Base-by-base conservation (phyloP, 2,797 vertebrate species). In the Benthosema pterotum region DNA sequence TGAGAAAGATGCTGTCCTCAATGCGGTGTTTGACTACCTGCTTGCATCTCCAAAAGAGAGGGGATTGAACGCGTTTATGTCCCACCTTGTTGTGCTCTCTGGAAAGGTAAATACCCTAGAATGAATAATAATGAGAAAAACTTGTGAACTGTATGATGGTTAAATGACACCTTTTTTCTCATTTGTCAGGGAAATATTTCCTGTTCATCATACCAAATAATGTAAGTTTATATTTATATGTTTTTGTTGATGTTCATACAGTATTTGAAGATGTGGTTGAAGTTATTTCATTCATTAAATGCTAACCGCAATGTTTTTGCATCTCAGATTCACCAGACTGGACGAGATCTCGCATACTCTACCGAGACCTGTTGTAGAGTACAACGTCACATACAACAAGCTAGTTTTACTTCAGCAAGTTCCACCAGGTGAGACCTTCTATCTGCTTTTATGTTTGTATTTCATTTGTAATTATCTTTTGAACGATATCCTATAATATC, bases 171-270 rank as follows among this genome's bases (percentile, higher is more conserved):
- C 32, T 57, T 71, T 75, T 5, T 67, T 42, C 63, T 42, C 42
- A 17, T 50, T 48, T 77, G 76, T 0, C 67, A 90, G 87, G 84
- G 25, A 42, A 85, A 77, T 38, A 48, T 92, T 9, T 79, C 87
- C 46, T 93, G 91, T 49, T 70, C 78, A 1, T 67, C 78, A 2
- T 89, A 83, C 79, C 85, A 42, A 76, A 63, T 19, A 28, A 78
- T 93, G 92, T 93, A 63, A 89, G 92, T 88, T 55, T 38, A 19
- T 3, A 12, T 38, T 1, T 50, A 7, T 58, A 4, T n/a, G n/a
- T 50, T 18, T 59, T 38, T 38, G 32, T 38, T 11, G n/a, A n/a
- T n/a, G n/a, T 38, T 38, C 7, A 9, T 38, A 9, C 1, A 9
- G 8, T 38, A 9, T 38, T 38, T 38, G 32, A 38, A 38, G 32